Evolutionary conservation across 2,797 vertebrate species (phyloP).

Genomic region (Macroramphosus scolopax): DNA sequence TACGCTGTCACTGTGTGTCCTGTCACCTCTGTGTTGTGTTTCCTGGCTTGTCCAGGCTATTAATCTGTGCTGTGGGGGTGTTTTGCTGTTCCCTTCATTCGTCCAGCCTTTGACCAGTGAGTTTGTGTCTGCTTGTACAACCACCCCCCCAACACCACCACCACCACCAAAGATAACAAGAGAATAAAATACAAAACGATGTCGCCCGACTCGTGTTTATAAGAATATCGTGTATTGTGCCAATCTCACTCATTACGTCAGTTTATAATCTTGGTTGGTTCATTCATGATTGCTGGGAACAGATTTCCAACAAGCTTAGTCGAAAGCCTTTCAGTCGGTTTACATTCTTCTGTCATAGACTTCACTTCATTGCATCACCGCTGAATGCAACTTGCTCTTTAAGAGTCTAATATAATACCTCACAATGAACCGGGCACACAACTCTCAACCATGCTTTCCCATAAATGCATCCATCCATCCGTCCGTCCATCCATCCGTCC

Average conservation of each 20-base stretch:
- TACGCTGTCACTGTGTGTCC: constrained; percentile 52
- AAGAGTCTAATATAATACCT: not conserved
- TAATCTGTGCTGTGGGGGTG: constrained; percentile 28
- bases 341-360: not conserved
- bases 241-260: constrained; percentile 22
- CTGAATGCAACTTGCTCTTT: too few relatives aligned
- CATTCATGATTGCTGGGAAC: constrained; percentile 5
- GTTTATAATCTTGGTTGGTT: not conserved
- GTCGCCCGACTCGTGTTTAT: constrained; percentile 6
- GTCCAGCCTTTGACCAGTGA: constrained; percentile 12
- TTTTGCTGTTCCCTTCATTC: constrained; percentile 20
- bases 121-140: constrained; percentile 17
- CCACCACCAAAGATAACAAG: constrained; percentile 10
- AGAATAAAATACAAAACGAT: constrained; percentile 18
- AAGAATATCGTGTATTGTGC: constrained; percentile 25
- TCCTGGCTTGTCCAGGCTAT: constrained; percentile 35
- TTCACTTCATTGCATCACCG: not conserved
- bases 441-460: not conserved
- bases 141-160: not conserved
- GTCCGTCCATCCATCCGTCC: constrained; percentile 1
- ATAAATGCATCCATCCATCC: not conserved
- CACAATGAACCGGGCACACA: constrained; percentile 4
- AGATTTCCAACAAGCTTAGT: constrained; percentile 10
- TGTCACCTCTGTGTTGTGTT: constrained; percentile 43
- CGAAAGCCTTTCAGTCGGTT: constrained; percentile 1